These are phyloP conservation scores for Stichopus horrens DNA, from an alignment of 53 echinoderm and acorn worm genomes.

Conservation along the genomic window DNA sequence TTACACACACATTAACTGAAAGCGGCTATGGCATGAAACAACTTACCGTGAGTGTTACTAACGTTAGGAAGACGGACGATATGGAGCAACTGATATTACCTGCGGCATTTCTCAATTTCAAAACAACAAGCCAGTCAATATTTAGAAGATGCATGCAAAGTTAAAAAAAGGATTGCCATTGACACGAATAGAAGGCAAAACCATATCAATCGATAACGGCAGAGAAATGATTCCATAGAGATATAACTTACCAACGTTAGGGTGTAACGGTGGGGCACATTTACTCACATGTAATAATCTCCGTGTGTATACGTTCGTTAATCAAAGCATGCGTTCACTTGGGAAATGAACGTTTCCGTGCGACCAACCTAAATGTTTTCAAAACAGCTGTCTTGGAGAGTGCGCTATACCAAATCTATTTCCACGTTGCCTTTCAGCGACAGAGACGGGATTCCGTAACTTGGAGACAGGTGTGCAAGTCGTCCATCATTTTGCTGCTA, in stretches of 20 bases:
- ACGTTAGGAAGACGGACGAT: not conserved
- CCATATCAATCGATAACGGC: not conserved
- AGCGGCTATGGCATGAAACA: not conserved
- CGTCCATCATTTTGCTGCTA: no score
- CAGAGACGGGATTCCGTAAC: no score
- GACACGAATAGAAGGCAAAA: not conserved
- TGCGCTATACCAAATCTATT: not conserved
- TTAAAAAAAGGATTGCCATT: not conserved
- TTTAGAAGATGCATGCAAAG: not conserved
- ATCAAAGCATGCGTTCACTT: not conserved
- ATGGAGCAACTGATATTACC: not conserved
- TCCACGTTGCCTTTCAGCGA: not conserved
- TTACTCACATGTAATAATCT: not conserved
- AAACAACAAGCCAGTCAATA: not conserved
- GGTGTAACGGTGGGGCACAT: conserved; percentile 3
- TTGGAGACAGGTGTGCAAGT: no score
- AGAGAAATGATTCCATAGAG: not conserved
- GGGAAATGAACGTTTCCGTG: not conserved
- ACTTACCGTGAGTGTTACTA: not conserved
- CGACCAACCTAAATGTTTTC: not conserved
- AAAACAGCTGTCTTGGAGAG: not conserved
- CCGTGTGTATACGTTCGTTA: not conserved
- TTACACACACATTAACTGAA: not conserved
- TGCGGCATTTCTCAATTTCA: not conserved
- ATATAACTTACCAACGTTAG: not conserved